Base-by-base conservation (phyloP, 2,888 invertebrate genomes). In the Aspidiotus rigidus region DNA sequence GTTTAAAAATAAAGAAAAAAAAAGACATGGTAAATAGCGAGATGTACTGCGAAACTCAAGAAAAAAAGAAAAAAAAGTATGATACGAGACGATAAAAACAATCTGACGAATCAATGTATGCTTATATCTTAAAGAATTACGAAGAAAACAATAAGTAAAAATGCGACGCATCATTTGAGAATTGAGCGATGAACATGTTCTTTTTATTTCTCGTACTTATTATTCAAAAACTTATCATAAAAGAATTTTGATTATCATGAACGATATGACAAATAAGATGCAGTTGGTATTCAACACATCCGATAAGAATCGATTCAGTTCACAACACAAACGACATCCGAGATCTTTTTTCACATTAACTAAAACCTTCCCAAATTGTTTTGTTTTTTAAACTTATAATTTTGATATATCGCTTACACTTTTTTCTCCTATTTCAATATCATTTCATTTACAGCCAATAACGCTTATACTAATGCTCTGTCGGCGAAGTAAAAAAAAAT, bases 171-270 rank as follows among this genome's bases (percentile, higher is more conserved):
- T 49, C n/a, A n/a, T 49, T 3, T 49, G 11, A 49, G n/a, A 49
- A 49, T 49, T 49, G 49, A 49, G 49, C 49, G 49, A 49, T n/a
- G 6, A 49, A 49, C n/a, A 11, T 49, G 49, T n/a, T 11, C 11
- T 49, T 49, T 49, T 6, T 11, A 3, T 28, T 28, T 28, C 28
- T 28, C 28, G 28, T 28, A 28, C 28, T 28, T 5, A 28, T 28
- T 28, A 28, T 28, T 28, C 28, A 28, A 28, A 13, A n/a, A n/a
- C 49, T 49, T 49, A 49, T 13, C 49, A 49, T 49, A 49, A 11
- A 49, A 49, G 11, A n/a, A 49, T 49, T 49, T 49, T 49, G 49
- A 49, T 49, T 49, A 49, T 49, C 49, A 49, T n/a, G 49, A 49
- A n/a, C 49, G 49, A 49, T 49, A 49, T 49, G 6, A 49, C 28